Evolutionary conservation across 2,797 vertebrate species (phyloP), one percentile per base, ranked within the genome.

Genomic region (Helicolenus hilgendorfi): DNA sequence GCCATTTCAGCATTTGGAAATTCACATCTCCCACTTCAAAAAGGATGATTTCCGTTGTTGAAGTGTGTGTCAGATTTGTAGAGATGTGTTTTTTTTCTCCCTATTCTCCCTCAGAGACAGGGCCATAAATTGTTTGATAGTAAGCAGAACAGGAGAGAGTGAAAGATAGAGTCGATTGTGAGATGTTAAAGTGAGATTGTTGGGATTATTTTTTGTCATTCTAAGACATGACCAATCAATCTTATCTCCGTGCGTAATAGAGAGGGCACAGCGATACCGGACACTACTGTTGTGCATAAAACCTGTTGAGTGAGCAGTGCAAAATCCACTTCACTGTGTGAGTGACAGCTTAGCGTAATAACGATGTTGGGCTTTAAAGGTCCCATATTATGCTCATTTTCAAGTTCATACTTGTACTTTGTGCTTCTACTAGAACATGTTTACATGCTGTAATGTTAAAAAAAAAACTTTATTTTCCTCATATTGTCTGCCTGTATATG

Each of bases 1-100:
- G 91, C 87, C 86, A 90, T 92, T 96, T 94, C 88, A 91, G 90
- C 89, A 86, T 95, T 93, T 94, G 77, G 81, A 91, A 85, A 88
- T 87, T 68, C 79, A 78, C 88, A 83, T 85, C 80, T 92, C 72
- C 58, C 81, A 89, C 93, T 95, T 95, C 89, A 95, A 95, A 96
- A 96, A 72, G 79, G 62, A 89, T 87, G 71, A 88, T 91, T 92
- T 96, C 89, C 35, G 38, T 83, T 76, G 85, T 83, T 92, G 87
- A 88, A 82, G 69, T 73, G 70, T 88, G 87, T 79, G 89, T 93
- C 85, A 92, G 86, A 87, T 89, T 87, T 90, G 68, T 84, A 80
- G 83, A 84, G 69, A 78, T 76, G 74, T 31, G 41, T 77, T 83
- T 77, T 31, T 22, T 55, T 22, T 22, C 20, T 55, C 0, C 9